Evolutionary conservation across 2,797 vertebrate species (phyloP).

Genomic region (Paedocypris micromegethes): DNA sequence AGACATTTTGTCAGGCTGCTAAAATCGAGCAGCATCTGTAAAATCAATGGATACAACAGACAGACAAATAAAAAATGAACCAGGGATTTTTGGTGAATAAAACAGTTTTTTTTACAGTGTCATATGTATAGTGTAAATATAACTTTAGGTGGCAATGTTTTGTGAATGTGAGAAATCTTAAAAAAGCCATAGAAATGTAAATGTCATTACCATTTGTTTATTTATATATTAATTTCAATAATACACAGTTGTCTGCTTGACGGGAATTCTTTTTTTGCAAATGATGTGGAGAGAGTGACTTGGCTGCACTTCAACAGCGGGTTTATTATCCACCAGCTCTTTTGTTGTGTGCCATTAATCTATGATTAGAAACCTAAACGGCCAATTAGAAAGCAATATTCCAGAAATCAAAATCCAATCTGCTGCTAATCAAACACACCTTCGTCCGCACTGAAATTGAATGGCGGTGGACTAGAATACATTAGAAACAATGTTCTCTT

Average conservation of each 20-base stretch:
- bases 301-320: conserved; percentile 44
- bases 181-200: too few species aligned
- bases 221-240: not conserved
- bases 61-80: too few species aligned
- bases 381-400: conserved; percentile 47
- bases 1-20: too few species aligned
- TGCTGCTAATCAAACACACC: conserved; percentile 38
- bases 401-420: conserved; percentile 53
- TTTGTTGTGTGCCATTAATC: conserved; percentile 54
- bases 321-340: conserved; percentile 56
- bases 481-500: conserved; percentile 31
- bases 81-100: too few species aligned
- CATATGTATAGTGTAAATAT: too few species aligned
- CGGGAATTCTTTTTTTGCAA: conserved; percentile 31
- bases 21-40: too few species aligned
- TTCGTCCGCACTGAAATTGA: conserved; percentile 30
- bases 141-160: too few species aligned
- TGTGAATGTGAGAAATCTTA: too few species aligned
- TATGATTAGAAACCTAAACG: conserved; percentile 56
- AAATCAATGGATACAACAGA: too few species aligned
- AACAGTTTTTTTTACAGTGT: too few species aligned
- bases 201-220: too few species aligned
- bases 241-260: conserved; percentile 17
- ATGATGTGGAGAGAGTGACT: conserved; percentile 28
- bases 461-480: conserved; percentile 39